Evolutionary conservation across 2,888 invertebrate species (phyloP).

Genomic region (Leucoptera coffeella): DNA sequence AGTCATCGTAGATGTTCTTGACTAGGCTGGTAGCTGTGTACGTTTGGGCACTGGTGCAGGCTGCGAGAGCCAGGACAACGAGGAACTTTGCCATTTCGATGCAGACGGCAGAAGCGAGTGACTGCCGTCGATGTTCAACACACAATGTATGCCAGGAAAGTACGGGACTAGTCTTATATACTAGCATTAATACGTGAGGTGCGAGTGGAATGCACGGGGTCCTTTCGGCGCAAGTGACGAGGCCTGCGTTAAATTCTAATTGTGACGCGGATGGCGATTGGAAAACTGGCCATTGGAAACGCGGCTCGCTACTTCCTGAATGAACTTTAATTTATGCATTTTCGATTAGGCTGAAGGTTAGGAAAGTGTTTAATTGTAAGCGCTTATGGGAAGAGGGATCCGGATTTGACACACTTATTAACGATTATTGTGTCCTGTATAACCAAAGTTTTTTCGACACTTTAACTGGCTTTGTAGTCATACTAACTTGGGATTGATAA

Average conservation of each 20-base stretch:
- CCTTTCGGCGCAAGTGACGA: constrained; percentile 23
- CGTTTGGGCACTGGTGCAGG: constrained; percentile 24
- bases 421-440: no score
- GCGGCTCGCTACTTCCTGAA: no score
- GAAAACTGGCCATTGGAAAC: not conserved
- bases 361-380: no score
- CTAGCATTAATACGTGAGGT: constrained; percentile 51
- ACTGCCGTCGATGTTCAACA: constrained; percentile 30
- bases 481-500: no score
- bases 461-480: no score
- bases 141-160: constrained; percentile 45
- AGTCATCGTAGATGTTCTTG: constrained; percentile 61
- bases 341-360: no score
- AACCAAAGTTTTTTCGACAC: no score
- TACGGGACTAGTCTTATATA: constrained; percentile 50
- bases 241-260: constrained; percentile 29
- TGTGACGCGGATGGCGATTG: constrained; percentile 10
- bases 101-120: constrained; percentile 32
- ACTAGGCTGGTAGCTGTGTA: constrained; percentile 59
- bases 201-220: constrained; percentile 26
- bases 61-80: constrained; percentile 30
- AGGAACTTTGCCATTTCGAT: constrained; percentile 32
- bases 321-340: no score
- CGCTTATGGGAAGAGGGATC: no score
- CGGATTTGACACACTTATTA: no score